Conservation (phyloP, 2,113 vertebrate species). For the Indicator indicator region DNA sequence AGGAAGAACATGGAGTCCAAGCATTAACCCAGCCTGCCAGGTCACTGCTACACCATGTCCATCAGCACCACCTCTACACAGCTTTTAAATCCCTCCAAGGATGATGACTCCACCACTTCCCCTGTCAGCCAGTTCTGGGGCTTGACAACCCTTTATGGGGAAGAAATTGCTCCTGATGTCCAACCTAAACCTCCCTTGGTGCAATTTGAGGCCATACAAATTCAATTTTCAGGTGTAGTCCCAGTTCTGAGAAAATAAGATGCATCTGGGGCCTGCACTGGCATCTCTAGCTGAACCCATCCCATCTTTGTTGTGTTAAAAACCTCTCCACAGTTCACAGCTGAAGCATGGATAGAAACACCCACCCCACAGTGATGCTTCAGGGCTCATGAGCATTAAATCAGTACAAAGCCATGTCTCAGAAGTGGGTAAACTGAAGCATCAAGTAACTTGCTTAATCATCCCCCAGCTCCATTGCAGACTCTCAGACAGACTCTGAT, state of each 20-base stretch:
- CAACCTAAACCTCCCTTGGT: too few relatives aligned
- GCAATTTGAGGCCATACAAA: too few relatives aligned
- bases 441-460: neutral
- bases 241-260: neutral
- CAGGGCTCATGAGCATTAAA: too few relatives aligned
- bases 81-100: too few relatives aligned
- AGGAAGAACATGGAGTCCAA: too few relatives aligned
- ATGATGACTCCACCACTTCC: too few relatives aligned
- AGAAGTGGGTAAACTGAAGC: neutral
- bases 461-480: neutral
- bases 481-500: neutral
- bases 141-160: too few relatives aligned
- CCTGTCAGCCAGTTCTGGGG: too few relatives aligned
- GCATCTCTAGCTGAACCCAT: neutral
- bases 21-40: too few relatives aligned
- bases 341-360: neutral
- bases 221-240: neutral
- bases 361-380: rapidly evolving
- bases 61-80: too few relatives aligned
- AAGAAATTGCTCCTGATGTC: too few relatives aligned
- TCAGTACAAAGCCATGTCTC: rapidly evolving
- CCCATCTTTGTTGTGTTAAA: neutral
- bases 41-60: too few relatives aligned
- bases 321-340: neutral
- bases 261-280: neutral